phyloP scores from a whole-genome alignment of 2,113 vertebrate genomes.

The Nerophis lumbriciformis region DNA sequence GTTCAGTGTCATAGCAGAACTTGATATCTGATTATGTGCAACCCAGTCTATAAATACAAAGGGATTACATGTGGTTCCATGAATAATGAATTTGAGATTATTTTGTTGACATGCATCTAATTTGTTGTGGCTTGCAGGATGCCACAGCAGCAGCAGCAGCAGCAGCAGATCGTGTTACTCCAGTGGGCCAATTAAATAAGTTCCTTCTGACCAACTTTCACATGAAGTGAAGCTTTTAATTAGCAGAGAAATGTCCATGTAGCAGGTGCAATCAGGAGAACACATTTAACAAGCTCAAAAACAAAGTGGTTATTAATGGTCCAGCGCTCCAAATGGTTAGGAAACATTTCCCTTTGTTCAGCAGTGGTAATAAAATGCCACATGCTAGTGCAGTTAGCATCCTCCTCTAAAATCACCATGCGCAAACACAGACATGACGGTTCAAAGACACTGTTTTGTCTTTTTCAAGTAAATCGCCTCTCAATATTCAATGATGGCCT shows the following conservation, averaged over 20 bases:
- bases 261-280: constrained; percentile 23
- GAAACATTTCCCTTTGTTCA: constrained; percentile 9
- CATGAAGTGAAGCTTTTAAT: constrained; percentile 7
- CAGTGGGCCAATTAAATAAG: constrained; percentile 38
- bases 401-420: constrained; percentile 44
- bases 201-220: constrained; percentile 17
- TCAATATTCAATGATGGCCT: constrained; percentile 62
- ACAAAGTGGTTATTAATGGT: constrained; percentile 37
- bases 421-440: not conserved
- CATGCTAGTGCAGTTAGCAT: constrained; percentile 35
- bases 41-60: constrained; percentile 35
- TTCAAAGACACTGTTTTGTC: not conserved
- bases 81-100: constrained; percentile 60
- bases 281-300: constrained; percentile 37
- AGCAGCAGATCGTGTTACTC: constrained; percentile 22
- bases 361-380: constrained; percentile 24
- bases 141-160: not conserved
- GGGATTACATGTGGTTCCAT: constrained; percentile 59
- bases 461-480: constrained; percentile 37
- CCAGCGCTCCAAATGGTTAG: constrained; percentile 17
- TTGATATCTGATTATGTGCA: constrained; percentile 50
- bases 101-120: constrained; percentile 56
- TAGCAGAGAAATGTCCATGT: constrained; percentile 9
- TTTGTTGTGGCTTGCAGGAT: constrained; percentile 42
- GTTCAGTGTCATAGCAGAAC: constrained; percentile 47